Evolutionary conservation across 2,113 vertebrate genomes (phyloP).

Genomic region (Ceyx melanurus): DNA sequence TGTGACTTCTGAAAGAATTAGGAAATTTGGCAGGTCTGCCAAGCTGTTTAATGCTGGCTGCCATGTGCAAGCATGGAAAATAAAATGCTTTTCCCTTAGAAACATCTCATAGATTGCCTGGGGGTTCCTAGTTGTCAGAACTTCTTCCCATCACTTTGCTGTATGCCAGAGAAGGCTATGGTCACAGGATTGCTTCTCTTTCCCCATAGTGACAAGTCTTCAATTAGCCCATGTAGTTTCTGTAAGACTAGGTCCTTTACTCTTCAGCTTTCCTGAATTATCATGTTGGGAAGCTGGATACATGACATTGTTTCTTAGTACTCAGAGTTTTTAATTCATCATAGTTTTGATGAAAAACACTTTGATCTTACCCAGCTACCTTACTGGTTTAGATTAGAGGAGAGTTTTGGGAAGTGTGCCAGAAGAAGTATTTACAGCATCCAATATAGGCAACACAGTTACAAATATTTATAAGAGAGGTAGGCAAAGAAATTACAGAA

Average conservation of each 20-base stretch:
- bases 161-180: background rate
- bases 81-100: background rate
- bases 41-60: background rate
- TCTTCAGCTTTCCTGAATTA: background rate
- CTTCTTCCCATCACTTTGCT: background rate
- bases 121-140: background rate
- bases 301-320: background rate
- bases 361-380: slow-evolving; percentile 15
- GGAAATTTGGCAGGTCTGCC: background rate
- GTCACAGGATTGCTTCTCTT: background rate
- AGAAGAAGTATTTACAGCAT: slow-evolving; percentile 21
- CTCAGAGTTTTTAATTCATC: background rate
- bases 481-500: background rate
- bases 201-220: background rate
- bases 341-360: background rate
- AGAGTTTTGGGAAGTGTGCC: slow-evolving; percentile 1
- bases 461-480: slow-evolving; percentile 46
- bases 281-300: background rate
- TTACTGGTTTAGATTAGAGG: slow-evolving; percentile 50
- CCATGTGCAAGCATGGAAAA: background rate
- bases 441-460: slow-evolving; percentile 7
- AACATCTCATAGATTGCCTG: background rate
- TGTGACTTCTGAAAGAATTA: background rate
- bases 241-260: background rate
- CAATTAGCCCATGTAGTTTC: background rate